Base-by-base conservation (phyloP, 1,140 invertebrate species). In the Pantala flavescens region DNA sequence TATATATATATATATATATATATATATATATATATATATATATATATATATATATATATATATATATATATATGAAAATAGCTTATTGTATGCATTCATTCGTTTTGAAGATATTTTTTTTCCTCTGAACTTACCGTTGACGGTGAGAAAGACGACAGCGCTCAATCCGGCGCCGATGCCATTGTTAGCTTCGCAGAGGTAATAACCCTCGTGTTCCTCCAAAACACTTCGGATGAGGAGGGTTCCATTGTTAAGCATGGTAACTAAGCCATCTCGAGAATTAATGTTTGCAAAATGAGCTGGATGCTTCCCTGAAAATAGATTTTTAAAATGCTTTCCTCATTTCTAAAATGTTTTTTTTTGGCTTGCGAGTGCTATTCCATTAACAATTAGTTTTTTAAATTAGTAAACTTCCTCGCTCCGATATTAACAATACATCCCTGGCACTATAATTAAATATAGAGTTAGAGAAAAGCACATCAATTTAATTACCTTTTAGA, bases 121-220 rank as follows among this genome's bases (percentile, higher is more conserved):
- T 36, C 28, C 2, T 36, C 2, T 5, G 49, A 3, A 86, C 82
- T 82, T 82, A 88, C 86, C 84, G 76, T 87, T 84, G 12, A 88
- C 86, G 11, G 80, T 81, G 12, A 88, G 80, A 73, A 79, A 80
- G 12, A 87, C 80, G n/a, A 86, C 82, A 81, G 86, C 86, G 77
- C 86, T 87, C 73, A 88, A 81, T 0, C 83, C 84, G 24, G 82
- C 81, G 14, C 85, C 85, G 24, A 88, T 84, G 7, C 84, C 82
- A 77, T 88, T 88, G 74, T 81, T 81, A 0, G 86, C 85, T 77
- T 87, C 84, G 78, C 87, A 88, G 23, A 88, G 78, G 79, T 87
- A 88, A 74, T 83, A 82, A 0, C 86, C 86, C 75, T 85, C 82
- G 79, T 88, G 72, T 71, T 77, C 76, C 79, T 84, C 78, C 71